Percentiles rank a stretch among this genome's conserved stretches.
Evolutionary conservation across 2,888 invertebrate genomes (phyloP).

Genomic region (Drosophila paracracens): DNA sequence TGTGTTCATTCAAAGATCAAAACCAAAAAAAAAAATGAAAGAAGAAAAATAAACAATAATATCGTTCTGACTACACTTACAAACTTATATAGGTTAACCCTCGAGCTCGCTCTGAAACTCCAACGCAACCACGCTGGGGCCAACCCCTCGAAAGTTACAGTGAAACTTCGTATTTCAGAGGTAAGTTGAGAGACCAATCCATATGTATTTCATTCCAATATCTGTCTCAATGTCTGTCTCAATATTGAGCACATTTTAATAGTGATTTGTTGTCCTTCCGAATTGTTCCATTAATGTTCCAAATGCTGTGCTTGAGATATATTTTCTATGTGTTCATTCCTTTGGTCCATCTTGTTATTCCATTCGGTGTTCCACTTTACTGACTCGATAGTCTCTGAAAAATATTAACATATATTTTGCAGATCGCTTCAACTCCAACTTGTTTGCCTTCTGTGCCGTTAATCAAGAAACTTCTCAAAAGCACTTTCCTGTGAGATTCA

Average conservation of each 20-base stretch:
- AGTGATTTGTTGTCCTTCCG: not conserved
- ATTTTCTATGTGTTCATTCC: not conserved
- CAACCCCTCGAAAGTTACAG: conserved; percentile 86
- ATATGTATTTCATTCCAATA: conserved; percentile 1
- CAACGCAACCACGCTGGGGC: conserved; percentile 88
- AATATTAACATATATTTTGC: conserved; percentile 44
- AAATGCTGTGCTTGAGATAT: not conserved
- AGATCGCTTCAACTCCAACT: conserved; percentile 63
- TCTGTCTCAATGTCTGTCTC: not conserved
- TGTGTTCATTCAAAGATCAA: conserved; percentile 68
- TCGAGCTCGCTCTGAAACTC: conserved; percentile 91
- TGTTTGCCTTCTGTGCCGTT: conserved; percentile 53
- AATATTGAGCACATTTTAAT: not conserved
- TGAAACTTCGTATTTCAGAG: conserved; percentile 87
- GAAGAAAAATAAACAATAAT: conserved; percentile 48
- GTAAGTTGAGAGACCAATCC: conserved; percentile 82
- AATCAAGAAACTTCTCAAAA: conserved; percentile 60
- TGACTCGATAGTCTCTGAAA: conserved; percentile 6
- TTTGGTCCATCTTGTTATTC: conserved; percentile 2
- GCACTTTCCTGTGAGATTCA: conserved; percentile 74
- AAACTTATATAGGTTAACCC: conserved; percentile 87
- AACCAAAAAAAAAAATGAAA: conserved; percentile 15
- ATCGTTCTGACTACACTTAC: conserved; percentile 70
- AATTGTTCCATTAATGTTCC: conserved; percentile 1
- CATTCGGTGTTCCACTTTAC: conserved; percentile 6